These are phyloP conservation scores for Heterohyrax brucei DNA, from an alignment of 2,797 vertebrate species.

Conservation along the genomic window DNA sequence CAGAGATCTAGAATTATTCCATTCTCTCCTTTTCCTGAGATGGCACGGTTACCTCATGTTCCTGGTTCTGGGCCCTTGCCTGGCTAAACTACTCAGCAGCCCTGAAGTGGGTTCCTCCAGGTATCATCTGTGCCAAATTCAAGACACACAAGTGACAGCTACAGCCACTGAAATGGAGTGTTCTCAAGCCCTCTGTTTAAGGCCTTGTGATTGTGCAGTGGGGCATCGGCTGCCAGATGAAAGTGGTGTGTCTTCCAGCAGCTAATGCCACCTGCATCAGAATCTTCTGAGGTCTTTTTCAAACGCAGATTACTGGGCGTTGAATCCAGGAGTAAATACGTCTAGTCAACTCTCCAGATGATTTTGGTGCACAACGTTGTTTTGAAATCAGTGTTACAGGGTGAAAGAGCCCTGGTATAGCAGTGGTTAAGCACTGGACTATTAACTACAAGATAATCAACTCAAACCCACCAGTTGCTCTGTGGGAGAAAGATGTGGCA, in stretches of 20 bases:
- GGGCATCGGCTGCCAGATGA: not conserved
- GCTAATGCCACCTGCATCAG: not conserved
- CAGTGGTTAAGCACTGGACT: no score
- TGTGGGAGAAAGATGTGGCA: not conserved
- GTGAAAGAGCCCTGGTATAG: no score
- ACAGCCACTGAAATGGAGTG: not conserved
- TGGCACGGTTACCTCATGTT: not conserved
- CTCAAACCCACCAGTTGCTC: not conserved
- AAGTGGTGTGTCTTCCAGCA: not conserved
- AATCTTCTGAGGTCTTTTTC: not conserved
- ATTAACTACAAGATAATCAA: no score
- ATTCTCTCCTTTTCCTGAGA: not conserved
- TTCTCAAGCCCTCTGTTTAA: not conserved
- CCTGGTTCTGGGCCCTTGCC: not conserved
- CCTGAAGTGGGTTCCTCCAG: no score
- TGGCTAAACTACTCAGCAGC: not conserved
- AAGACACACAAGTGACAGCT: not conserved
- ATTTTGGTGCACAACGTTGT: not conserved
- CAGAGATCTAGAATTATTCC: not conserved
- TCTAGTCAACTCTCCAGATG: not conserved
- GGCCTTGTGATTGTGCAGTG: not conserved
- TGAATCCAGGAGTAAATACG: not conserved
- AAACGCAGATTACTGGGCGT: not conserved
- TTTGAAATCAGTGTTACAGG: not conserved
- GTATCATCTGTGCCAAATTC: rapidly evolving